Evolutionary conservation across 2,113 vertebrate species (phyloP).

Genomic region (Jaculus jaculus): DNA sequence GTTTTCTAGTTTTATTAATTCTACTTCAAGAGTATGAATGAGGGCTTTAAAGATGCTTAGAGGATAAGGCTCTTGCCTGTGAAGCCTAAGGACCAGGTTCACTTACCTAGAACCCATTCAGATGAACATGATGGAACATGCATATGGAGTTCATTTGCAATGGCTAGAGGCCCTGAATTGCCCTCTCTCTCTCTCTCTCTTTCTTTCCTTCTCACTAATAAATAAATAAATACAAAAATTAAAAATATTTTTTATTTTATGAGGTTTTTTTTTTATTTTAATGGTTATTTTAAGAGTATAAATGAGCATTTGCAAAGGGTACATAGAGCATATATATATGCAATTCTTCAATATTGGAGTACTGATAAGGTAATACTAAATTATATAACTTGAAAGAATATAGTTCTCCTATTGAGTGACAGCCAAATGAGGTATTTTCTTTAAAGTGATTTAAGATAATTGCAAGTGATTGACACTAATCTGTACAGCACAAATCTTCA

Average conservation of each 20-base stretch:
- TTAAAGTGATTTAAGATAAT: slow-evolving; percentile 1
- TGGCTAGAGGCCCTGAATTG: too few relatives aligned
- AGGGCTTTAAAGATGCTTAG: too few relatives aligned
- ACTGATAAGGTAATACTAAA: slow-evolving; percentile 7
- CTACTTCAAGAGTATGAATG: not conserved
- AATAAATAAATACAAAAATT: too few relatives aligned
- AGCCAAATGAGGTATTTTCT: not conserved
- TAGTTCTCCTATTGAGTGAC: not conserved
- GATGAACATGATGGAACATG: too few relatives aligned
- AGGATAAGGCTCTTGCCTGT: too few relatives aligned
- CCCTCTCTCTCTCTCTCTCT: too few relatives aligned
- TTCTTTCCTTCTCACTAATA: too few relatives aligned
- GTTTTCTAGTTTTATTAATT: slow-evolving; percentile 35
- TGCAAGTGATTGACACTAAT: not conserved
- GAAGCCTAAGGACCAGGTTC: too few relatives aligned
- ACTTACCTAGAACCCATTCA: too few relatives aligned
- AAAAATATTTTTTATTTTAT: too few relatives aligned
- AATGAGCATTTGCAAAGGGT: not conserved
- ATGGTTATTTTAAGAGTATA: not conserved
- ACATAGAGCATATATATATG: not conserved
- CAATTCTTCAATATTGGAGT: not conserved
- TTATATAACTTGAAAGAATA: slow-evolving; percentile 1
- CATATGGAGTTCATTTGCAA: too few relatives aligned
- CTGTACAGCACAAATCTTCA: not conserved
- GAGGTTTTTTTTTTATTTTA: too few relatives aligned